Percentiles rank a stretch among this genome's conserved stretches.
These are phyloP conservation scores for Etheostoma nigrum DNA, from an alignment of 2,797 vertebrate genomes.

Conservation along the genomic window DNA sequence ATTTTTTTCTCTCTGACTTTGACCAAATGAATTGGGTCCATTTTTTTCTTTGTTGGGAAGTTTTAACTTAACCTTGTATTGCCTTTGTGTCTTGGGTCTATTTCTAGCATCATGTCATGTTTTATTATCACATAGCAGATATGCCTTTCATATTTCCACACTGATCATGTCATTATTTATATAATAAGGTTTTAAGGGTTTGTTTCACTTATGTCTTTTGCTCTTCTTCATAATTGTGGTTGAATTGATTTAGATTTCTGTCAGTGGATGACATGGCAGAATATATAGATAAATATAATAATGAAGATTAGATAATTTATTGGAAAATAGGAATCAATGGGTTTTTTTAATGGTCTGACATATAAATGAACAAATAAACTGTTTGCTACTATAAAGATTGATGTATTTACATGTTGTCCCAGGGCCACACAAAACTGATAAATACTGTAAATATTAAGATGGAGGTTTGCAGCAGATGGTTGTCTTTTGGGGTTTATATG, in stretches of 20 bases:
- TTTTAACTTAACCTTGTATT: not conserved
- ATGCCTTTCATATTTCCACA: slow-evolving; percentile 47
- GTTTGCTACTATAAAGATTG: slow-evolving; percentile 57
- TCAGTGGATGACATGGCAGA: not conserved
- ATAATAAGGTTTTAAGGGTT: not conserved
- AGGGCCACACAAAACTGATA: not conserved
- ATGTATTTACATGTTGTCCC: slow-evolving; percentile 25
- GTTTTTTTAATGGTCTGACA: slow-evolving; percentile 7
- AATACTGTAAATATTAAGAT: not conserved
- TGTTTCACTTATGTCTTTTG: slow-evolving; percentile 38
- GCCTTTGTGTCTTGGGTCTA: slow-evolving; percentile 41
- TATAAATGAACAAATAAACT: slow-evolving; percentile 5
- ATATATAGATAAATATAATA: not conserved
- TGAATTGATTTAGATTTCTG: slow-evolving; percentile 4
- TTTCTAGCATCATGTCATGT: slow-evolving; percentile 5
- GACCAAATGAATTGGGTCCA: slow-evolving; percentile 40
- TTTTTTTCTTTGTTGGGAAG: not conserved
- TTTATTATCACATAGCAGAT: not conserved
- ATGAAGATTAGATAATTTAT: slow-evolving; percentile 25
- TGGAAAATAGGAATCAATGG: not conserved
- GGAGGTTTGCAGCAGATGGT: not conserved
- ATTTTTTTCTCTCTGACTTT: slow-evolving; percentile 26
- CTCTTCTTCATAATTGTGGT: slow-evolving; percentile 25
- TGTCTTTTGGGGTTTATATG: not conserved
- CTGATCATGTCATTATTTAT: slow-evolving; percentile 41